These are phyloP conservation scores for Lamprologus lemairii DNA, from an alignment of 2,113 vertebrate species.

Conservation along the genomic window DNA sequence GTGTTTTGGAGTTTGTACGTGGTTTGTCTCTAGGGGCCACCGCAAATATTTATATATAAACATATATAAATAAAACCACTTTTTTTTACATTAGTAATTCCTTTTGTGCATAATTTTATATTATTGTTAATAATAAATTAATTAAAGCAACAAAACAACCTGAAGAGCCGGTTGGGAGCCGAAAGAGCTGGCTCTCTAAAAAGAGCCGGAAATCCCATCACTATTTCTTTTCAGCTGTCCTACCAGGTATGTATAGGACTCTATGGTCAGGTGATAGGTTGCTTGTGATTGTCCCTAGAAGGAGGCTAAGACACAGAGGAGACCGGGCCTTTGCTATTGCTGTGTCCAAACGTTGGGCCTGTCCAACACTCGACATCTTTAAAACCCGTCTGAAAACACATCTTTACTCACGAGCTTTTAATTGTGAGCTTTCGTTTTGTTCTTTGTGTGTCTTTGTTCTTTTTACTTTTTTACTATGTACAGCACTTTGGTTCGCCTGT, in stretches of 20 bases:
- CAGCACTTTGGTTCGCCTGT: neutral
- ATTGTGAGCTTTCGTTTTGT: neutral
- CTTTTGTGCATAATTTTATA: neutral
- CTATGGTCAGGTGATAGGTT: neutral
- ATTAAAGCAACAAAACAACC: neutral
- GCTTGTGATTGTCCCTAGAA: neutral
- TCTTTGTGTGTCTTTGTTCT: neutral
- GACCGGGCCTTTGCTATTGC: neutral
- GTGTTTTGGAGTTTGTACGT: neutral
- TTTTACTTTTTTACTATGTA: neutral
- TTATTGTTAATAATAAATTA: neutral
- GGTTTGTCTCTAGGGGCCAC: rapidly evolving
- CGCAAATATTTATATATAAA: rapidly evolving
- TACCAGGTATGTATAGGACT: neutral
- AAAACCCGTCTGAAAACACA: neutral
- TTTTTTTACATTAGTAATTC: rapidly evolving
- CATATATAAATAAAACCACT: too few species aligned
- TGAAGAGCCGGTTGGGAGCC: neutral
- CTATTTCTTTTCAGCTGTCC: neutral
- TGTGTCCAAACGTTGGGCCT: neutral
- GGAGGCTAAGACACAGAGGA: neutral
- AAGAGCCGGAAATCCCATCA: neutral
- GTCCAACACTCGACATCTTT: neutral
- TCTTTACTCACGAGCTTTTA: neutral
- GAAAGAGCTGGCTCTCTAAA: rapidly evolving